Evolutionary conservation across 2,797 vertebrate species (phyloP).

Genomic region (Rhinophrynus dorsalis): DNA sequence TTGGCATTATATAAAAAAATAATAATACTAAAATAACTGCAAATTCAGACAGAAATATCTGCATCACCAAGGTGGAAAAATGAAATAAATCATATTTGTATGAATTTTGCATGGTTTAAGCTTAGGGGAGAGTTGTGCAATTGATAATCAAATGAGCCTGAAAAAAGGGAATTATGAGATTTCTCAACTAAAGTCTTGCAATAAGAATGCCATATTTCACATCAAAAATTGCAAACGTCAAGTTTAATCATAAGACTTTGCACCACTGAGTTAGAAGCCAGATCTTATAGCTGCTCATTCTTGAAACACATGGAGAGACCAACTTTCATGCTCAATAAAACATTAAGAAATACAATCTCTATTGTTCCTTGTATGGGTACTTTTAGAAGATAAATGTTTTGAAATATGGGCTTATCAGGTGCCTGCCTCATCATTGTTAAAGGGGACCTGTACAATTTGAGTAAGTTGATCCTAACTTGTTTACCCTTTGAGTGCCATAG

Average conservation of each 20-base stretch:
- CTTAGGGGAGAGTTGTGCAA: slow-evolving; percentile 78
- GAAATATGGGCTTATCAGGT: slow-evolving; percentile 3
- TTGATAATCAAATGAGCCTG: slow-evolving; percentile 82
- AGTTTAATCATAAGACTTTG: slow-evolving; percentile 77
- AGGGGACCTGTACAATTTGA: no score
- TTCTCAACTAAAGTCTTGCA: slow-evolving; percentile 73
- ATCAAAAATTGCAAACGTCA: slow-evolving; percentile 75
- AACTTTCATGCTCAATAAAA: slow-evolving; percentile 82
- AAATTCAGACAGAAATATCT: no score
- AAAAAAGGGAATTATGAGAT: slow-evolving; percentile 73
- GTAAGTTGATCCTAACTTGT: no score
- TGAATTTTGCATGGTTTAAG: slow-evolving; percentile 70
- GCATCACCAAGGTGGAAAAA: slow-evolving; percentile 58
- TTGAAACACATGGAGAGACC: slow-evolving; percentile 73
- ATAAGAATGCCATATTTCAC: slow-evolving; percentile 79
- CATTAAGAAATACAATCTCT: slow-evolving; percentile 76
- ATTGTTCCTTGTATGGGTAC: slow-evolving; percentile 61
- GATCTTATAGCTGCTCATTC: slow-evolving; percentile 65
- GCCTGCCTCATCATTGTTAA: not conserved
- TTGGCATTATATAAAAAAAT: no score
- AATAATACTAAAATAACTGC: no score
- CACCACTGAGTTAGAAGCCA: slow-evolving; percentile 74
- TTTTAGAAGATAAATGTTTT: slow-evolving; percentile 58
- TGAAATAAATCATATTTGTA: slow-evolving; percentile 69
- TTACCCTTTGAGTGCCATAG: no score